Conservation (phyloP, 2,113 vertebrate species). For the Choloepus hoffmanni region DNA sequence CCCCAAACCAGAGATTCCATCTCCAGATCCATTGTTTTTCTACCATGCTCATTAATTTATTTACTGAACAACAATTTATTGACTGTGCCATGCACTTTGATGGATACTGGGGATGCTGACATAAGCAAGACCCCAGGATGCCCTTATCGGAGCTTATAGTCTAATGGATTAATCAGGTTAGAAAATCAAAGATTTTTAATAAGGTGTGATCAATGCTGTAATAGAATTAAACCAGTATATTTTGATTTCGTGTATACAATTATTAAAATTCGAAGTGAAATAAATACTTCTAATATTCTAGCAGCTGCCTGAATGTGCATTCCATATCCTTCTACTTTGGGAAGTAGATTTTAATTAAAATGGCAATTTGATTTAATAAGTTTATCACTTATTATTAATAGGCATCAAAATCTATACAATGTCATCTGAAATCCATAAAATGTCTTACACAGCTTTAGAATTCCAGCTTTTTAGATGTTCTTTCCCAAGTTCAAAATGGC, state of each 20-base stretch:
- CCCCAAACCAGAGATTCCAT: background rate
- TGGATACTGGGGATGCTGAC: constrained; percentile 38
- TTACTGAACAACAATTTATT: background rate
- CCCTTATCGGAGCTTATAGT: background rate
- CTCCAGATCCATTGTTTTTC: constrained; percentile 41
- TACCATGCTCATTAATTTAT: background rate
- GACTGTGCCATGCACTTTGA: background rate
- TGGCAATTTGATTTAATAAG: background rate
- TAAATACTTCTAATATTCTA: constrained; percentile 25
- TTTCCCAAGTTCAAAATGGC: constrained; percentile 4
- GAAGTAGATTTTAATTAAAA: constrained; percentile 47
- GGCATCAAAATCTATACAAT: background rate
- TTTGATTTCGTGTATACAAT: constrained; percentile 11
- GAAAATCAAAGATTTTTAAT: constrained; percentile 59
- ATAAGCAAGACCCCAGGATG: background rate
- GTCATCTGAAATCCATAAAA: background rate
- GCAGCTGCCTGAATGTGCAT: background rate
- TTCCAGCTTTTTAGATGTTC: background rate
- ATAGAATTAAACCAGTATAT: constrained; percentile 40
- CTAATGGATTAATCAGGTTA: background rate
- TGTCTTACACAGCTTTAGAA: constrained; percentile 3
- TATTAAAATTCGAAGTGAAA: constrained; percentile 49
- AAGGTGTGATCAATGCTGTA: background rate
- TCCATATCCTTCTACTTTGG: constrained; percentile 26
- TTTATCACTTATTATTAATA: constrained; percentile 26